Evolutionary conservation across 2,113 vertebrate species (phyloP), one percentile per base, ranked within the genome.

Genomic region (Scomber scombrus): DNA sequence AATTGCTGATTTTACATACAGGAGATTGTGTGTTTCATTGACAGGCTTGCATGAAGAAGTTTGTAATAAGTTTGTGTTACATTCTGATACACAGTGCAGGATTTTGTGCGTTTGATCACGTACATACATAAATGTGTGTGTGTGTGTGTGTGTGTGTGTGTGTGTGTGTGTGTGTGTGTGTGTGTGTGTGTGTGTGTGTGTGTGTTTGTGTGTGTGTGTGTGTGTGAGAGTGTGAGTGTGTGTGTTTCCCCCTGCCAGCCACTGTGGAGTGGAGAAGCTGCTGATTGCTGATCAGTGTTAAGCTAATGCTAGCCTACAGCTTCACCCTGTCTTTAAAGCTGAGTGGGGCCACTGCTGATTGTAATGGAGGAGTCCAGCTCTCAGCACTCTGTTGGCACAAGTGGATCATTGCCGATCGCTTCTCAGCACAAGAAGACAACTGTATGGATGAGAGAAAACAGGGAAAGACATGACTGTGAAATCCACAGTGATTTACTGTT

Each of bases 201-300:
- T 23, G 55, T 26, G 73, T 13, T n/a, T 71, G 67, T 29, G 13
- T 18, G n/a, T 40, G 4, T 23, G 55, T n/a, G 73, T 13, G 26
- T 71, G 67, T 29, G 13, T 18, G 46, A 26, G 12, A 45, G 8
- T 16, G 52, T 40, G 4, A n/a, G 55, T 26, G 73, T 13, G 26
- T 71, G 67, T 29, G 13, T 18, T 2, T 58, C 26, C 21, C 29
- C 62, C 15, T 72, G 47, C 55, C 50, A 69, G 63, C 11, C 45
- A 16, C 29, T 18, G 43, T 55, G 18, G 57, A 83, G 63, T 58
- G 57, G 57, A 78, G 58, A 62, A 46, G 45, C 57, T 63, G 50
- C 29, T 79, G 81, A 84, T 84, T 84, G 81, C 70, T 79, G 75
- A 74, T 79, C 69, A 63, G 62, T 73, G 75, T 78, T 78, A 74